Evolutionary conservation across 1,140 invertebrate genomes (phyloP).

Genomic region (Hycleus phaleratus): DNA sequence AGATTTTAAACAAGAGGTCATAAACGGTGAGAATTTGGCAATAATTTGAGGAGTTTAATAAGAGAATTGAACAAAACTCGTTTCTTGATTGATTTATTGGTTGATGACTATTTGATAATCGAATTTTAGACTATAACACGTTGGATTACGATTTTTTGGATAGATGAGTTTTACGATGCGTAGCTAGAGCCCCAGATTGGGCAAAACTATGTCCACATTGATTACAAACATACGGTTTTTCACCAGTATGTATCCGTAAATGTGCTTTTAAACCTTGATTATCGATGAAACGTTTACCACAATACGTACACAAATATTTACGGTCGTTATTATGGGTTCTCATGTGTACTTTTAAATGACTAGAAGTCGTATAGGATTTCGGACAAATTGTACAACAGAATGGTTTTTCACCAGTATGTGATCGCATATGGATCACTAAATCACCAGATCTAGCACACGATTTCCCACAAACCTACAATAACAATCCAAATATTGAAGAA

Average conservation of each 20-base stretch:
- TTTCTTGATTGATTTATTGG: no score
- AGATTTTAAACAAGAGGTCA: no score
- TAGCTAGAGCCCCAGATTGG: conserved; percentile 21
- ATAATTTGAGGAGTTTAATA: no score
- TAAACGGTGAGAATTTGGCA: no score
- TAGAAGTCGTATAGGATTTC: conserved; percentile 44
- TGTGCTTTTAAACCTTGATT: conserved; percentile 45
- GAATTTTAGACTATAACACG: no score
- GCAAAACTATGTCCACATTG: conserved; percentile 23
- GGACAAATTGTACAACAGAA: conserved; percentile 61
- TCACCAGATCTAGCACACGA: conserved; percentile 27
- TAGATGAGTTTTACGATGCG: conserved; percentile 24
- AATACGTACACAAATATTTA: conserved; percentile 51
- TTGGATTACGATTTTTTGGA: no score
- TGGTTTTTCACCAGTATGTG: conserved; percentile 54
- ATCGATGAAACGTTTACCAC: conserved; percentile 47
- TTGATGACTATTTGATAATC: no score
- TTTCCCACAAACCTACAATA: conserved; percentile 23
- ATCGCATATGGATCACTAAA: conserved; percentile 28
- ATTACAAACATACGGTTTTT: conserved; percentile 44
- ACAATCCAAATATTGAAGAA: not conserved
- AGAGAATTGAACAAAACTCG: no score
- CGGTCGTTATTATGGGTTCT: conserved; percentile 59
- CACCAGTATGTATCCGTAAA: conserved; percentile 47
- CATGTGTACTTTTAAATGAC: conserved; percentile 46